A percentile compares a stretch with the other conserved stretches of the same genome.
These are phyloP conservation scores for Phaethon lepturus DNA, from an alignment of 2,113 vertebrate genomes.

Conservation along the genomic window DNA sequence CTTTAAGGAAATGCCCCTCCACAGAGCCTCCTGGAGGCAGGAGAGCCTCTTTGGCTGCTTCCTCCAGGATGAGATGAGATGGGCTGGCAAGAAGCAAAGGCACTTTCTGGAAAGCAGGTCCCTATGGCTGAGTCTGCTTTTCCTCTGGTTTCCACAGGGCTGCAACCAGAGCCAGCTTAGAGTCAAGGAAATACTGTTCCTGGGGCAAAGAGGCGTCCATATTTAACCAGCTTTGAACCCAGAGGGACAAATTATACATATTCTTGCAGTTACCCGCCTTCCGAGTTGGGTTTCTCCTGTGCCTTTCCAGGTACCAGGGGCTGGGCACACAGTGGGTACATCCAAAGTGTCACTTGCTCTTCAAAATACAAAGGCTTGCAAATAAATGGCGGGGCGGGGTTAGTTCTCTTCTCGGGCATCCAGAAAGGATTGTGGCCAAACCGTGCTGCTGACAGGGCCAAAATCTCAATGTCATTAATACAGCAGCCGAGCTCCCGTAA, in stretches of 20 bases:
- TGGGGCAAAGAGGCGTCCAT: background rate
- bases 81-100: background rate
- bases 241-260: fast-evolving
- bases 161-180: background rate
- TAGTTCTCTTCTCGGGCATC: background rate
- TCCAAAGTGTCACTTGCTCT: fast-evolving
- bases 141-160: background rate
- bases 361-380: background rate
- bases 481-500: background rate
- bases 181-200: background rate
- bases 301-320: background rate
- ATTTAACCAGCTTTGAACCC: background rate
- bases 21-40: background rate
- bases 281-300: background rate
- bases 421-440: background rate
- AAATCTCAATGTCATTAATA: fast-evolving
- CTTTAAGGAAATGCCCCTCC: background rate
- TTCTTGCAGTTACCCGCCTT: background rate
- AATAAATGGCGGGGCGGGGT: fast-evolving
- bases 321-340: fast-evolving
- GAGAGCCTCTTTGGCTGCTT: background rate
- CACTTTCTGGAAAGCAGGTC: background rate
- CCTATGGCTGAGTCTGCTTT: background rate
- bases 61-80: background rate
- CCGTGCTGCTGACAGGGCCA: background rate